phyloP scores from a whole-genome alignment of 2,113 vertebrate species.

The Semnornis frantzii region DNA sequence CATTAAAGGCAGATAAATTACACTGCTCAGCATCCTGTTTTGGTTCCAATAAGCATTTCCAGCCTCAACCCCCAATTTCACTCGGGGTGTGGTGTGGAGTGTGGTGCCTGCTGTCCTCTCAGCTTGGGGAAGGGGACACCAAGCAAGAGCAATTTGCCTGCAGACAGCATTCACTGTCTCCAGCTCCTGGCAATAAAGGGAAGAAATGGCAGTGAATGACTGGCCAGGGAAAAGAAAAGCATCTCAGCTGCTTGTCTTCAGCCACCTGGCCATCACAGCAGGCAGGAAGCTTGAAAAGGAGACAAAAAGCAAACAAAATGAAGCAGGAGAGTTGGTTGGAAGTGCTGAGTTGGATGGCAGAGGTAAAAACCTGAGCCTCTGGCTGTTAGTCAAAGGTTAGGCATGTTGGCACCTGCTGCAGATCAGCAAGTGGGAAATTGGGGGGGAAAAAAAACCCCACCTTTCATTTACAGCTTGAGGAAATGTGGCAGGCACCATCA shows the following conservation, averaged over 20 bases:
- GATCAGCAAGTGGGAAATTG: neutral
- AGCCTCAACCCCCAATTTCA: neutral
- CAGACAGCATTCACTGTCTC: neutral
- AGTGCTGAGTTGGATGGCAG: neutral
- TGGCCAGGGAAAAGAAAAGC: neutral
- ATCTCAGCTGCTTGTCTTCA: neutral
- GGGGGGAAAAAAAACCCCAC: neutral
- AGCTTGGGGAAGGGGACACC: neutral
- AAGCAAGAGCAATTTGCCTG: neutral
- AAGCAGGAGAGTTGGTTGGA: neutral
- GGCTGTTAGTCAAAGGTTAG: neutral
- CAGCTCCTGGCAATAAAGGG: neutral
- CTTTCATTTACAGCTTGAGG: constrained; percentile 12
- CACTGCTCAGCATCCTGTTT: neutral
- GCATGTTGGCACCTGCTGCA: neutral
- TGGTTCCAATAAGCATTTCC: neutral
- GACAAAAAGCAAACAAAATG: neutral
- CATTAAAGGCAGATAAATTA: neutral
- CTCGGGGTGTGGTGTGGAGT: neutral
- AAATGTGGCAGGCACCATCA: constrained; percentile 1
- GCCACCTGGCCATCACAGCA: neutral
- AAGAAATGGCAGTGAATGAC: neutral
- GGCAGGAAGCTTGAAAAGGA: neutral
- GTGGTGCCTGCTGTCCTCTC: neutral
- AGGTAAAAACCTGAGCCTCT: neutral